phyloP scores from a whole-genome alignment of 2,797 vertebrate species.

The Chloroceryle amazona region DNA sequence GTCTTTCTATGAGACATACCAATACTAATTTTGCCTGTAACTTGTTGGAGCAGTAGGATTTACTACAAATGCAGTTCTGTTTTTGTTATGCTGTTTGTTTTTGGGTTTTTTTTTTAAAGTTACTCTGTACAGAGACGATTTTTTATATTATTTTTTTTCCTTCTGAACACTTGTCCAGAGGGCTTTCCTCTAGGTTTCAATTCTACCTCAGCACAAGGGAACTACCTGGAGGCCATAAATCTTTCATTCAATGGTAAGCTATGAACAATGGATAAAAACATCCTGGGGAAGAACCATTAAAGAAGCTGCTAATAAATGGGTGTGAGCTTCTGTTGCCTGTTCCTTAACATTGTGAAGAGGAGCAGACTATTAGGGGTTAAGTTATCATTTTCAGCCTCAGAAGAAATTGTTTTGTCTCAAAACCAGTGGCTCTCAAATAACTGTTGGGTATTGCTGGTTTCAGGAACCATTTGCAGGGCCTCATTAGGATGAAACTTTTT shows the following conservation, averaged over 20 bases:
- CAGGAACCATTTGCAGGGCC: background rate
- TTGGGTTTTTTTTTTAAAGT: background rate
- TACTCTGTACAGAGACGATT: background rate
- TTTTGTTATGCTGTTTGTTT: background rate
- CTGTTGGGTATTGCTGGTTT: background rate
- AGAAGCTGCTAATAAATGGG: background rate
- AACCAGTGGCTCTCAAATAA: background rate
- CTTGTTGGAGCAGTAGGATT: background rate
- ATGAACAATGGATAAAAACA: background rate
- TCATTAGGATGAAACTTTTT: background rate
- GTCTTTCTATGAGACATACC: background rate
- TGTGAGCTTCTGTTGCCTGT: background rate
- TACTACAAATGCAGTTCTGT: background rate
- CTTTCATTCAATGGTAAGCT: conserved; percentile 95
- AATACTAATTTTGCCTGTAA: background rate
- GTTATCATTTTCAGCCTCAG: background rate
- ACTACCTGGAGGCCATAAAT: conserved; percentile 98
- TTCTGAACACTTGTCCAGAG: conserved; percentile 80
- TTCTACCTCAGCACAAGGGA: conserved; percentile 95
- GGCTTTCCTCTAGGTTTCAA: conserved; percentile 92
- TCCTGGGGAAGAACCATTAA: background rate
- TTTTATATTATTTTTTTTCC: background rate
- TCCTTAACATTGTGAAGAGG: background rate
- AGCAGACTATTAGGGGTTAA: background rate
- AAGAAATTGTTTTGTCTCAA: background rate